Conservation (phyloP, 2,888 invertebrate species). For the Hemistola chrysoprasaria region DNA sequence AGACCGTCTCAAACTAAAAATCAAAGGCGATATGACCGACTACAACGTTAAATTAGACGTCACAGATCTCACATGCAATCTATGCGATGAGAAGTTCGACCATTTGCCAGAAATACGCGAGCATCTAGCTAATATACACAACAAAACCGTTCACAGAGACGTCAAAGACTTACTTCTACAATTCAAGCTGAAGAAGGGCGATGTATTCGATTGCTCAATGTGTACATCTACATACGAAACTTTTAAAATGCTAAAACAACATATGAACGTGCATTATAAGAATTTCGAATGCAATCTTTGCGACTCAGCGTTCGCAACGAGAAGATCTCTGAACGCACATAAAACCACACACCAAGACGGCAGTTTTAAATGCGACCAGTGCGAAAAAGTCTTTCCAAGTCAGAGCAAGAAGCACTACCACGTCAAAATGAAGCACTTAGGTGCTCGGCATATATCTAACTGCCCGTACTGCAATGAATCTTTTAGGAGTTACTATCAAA, state of each 20-base stretch:
- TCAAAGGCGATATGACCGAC: conserved; percentile 55
- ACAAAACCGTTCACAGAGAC: conserved; percentile 50
- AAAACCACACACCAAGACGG: conserved; percentile 57
- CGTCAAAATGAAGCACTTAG: conserved; percentile 63
- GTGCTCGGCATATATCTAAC: conserved; percentile 61
- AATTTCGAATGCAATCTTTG: conserved; percentile 61
- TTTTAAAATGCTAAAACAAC: conserved; percentile 70
- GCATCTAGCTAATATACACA: conserved; percentile 55
- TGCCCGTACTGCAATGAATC: conserved; percentile 64
- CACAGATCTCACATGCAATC: conserved; percentile 59
- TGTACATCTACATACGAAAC: conserved; percentile 65
- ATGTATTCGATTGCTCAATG: conserved; percentile 59
- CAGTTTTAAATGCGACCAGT: conserved; percentile 63
- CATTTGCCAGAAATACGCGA: conserved; percentile 51
- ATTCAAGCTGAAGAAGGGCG: conserved; percentile 63
- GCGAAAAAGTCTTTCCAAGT: conserved; percentile 63
- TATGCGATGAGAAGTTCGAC: conserved; percentile 41
- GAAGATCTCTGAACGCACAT: conserved; percentile 57
- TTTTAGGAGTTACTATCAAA: conserved; percentile 66
- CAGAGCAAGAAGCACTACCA: conserved; percentile 62
- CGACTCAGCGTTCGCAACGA: conserved; percentile 57
- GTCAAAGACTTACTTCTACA: conserved; percentile 65
- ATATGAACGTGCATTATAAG: conserved; percentile 67
- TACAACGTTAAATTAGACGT: conserved; percentile 69
- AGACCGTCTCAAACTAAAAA: conserved; percentile 48